Base-by-base conservation (phyloP, 2,113 vertebrate species). In the Neolamprologus caudopunctatus region DNA sequence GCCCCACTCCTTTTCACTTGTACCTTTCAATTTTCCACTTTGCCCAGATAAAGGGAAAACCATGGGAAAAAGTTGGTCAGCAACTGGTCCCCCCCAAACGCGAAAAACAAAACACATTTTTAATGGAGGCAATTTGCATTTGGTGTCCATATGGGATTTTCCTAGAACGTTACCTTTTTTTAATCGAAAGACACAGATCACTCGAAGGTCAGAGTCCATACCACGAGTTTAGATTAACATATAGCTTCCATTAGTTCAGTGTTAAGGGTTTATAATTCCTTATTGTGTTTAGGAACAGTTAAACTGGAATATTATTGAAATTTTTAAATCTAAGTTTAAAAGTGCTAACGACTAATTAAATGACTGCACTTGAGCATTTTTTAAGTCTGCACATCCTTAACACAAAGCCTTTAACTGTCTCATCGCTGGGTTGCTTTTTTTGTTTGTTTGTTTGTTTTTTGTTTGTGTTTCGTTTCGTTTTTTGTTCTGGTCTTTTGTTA, bases 21-120 rank as follows among this genome's bases (percentile, higher is more conserved):
- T 87, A 93, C 82, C 89, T 93, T 94, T 93, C 92, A 92, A 95
- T 96, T 95, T 96, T 95, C 94, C 96, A 94, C 94, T 92, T 90
- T 88, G 80, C 47, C 37, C 63, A 92, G 87, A 96, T 91, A 95
- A 96, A 95, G 91, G 87, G 75, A 57, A 75, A 85, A 58, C 78
- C 94, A 88, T 96, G 96, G 95, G 96, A 95, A 95, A 95, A 84
- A 79, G 83, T 80, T 85, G 51, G 57, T 33, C 85, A 50, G 57
- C 61, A 85, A 90, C 71, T 88, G 87, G 86, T 90, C 88, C 68
- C 50, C 2, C 35, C 9, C 80, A 57, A 73, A 73, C 9, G 51
- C 35, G n/a, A 86, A 84, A 90, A 86, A 93, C 81, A 93, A 91
- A 89, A 87, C 58, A 5, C 63, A 82, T 11, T 79, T 82, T 68